These are phyloP conservation scores for Ennomos fuscantarius DNA, from an alignment of 2,888 invertebrate species.

Conservation along the genomic window DNA sequence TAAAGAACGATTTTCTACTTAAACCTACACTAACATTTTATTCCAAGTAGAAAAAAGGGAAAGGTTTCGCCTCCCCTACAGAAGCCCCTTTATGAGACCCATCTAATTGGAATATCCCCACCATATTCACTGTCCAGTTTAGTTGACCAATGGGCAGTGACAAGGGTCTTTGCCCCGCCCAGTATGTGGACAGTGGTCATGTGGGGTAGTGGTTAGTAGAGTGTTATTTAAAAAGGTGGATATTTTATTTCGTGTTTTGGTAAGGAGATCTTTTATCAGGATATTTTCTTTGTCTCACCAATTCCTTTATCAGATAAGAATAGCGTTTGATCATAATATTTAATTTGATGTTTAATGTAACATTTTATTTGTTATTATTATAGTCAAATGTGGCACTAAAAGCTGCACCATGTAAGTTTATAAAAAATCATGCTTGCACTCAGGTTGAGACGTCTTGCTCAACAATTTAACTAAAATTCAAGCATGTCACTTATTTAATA, in stretches of 20 bases:
- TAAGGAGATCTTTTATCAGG: background rate
- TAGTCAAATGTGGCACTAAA: no score
- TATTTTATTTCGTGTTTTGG: conserved; percentile 1
- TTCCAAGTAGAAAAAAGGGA: background rate
- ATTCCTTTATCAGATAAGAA: no score
- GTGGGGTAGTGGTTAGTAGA: conserved; percentile 19
- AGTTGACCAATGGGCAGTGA: conserved; percentile 66
- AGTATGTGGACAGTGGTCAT: conserved; percentile 57
- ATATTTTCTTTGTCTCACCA: no score
- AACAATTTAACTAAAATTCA: no score
- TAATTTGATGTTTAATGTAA: no score
- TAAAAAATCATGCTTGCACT: no score
- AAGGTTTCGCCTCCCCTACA: background rate
- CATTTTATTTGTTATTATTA: no score
- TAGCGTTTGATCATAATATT: no score
- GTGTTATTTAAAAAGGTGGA: conserved; percentile 10
- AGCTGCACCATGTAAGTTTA: no score
- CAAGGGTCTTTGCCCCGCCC: conserved; percentile 54
- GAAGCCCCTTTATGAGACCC: background rate
- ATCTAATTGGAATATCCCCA: conserved; percentile 16
- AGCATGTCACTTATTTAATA: no score
- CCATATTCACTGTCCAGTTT: conserved; percentile 16
- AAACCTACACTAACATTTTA: background rate
- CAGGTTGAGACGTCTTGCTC: no score
- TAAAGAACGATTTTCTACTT: background rate